Evolutionary conservation across 2,797 vertebrate species (phyloP), one percentile per base, ranked within the genome.

Genomic region (Artibeus jamaicensis): DNA sequence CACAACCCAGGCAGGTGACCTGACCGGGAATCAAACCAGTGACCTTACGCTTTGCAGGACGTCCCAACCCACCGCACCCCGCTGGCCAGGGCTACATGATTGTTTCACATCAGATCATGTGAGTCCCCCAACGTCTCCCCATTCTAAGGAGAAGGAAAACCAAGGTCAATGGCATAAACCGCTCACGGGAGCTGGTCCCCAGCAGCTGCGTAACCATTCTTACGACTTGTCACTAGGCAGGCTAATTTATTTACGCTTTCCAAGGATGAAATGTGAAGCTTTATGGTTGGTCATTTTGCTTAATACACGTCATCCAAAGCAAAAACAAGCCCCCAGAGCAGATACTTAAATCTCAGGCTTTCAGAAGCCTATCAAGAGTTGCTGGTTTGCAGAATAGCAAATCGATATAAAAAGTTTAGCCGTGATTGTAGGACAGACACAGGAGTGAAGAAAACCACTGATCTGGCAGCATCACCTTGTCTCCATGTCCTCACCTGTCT

Each of bases 111-210:
- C 65, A 53, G 71, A 29, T 29, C 15, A 3, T 7, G 11, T 3
- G n/a, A 53, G 65, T 1, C 46, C 42, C 29, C 59, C 10, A 5
- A 0, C 6, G 29, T 16, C 0, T 15, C 34, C 46, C 65, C 26
- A 5, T 29, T 68, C 53, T n/a, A 6, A 1, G 24, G 34, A 39
- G 62, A n/a, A 18, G 1, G 21, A 29, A 37, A 65, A 21, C 24
- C 57, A 0, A 32, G 3, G 26, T 19, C 34, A 0, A 0, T 2
- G 46, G 21, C 65, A 15, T 12, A 4, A 19, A 9, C 9, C 2
- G 29, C 59, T 5, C 1, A 0, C 4, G 0, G 9, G 73, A 71
- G 3, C 44, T 0, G 2, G 29, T 19, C 26, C 16, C 50, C 0
- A 8, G 26, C 57, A 29, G 26, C 57, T 6, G 26, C 39, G 9